These are phyloP conservation scores for Scopus umbretta DNA, from an alignment of 2,113 vertebrate species.

Conservation along the genomic window DNA sequence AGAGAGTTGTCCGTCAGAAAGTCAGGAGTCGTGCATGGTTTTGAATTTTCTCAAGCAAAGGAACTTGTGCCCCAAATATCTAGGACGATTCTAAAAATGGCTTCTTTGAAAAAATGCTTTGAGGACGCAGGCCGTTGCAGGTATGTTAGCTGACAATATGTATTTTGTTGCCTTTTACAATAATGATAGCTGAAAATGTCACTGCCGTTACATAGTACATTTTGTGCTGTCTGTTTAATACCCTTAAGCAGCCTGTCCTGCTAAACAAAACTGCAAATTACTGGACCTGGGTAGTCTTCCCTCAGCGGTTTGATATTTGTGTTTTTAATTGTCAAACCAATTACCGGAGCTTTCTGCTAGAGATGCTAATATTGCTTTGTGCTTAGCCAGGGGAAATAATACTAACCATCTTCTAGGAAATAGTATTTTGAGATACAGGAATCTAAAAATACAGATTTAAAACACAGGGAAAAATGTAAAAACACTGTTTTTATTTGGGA, in stretches of 20 bases:
- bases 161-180: conserved; percentile 65
- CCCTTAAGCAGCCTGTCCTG: conserved; percentile 62
- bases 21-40: neutral
- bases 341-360: conserved; percentile 43
- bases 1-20: neutral
- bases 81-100: neutral
- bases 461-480: neutral
- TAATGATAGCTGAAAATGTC: conserved; percentile 72
- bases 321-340: conserved; percentile 75
- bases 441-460: neutral
- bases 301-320: conserved; percentile 63
- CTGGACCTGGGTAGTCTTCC: conserved; percentile 52
- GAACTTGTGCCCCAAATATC: neutral
- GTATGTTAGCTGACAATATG: conserved; percentile 38
- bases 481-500: neutral
- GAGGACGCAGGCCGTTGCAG: neutral
- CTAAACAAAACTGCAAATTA: conserved; percentile 66
- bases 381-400: conserved; percentile 7
- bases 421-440: neutral
- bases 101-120: neutral
- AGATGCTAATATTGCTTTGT: conserved; percentile 14
- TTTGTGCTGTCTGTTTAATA: conserved; percentile 52
- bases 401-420: neutral
- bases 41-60: neutral
- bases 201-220: conserved; percentile 44